Conservation (phyloP, 2,888 invertebrate genomes). For the Linnaemya vulpina region DNA sequence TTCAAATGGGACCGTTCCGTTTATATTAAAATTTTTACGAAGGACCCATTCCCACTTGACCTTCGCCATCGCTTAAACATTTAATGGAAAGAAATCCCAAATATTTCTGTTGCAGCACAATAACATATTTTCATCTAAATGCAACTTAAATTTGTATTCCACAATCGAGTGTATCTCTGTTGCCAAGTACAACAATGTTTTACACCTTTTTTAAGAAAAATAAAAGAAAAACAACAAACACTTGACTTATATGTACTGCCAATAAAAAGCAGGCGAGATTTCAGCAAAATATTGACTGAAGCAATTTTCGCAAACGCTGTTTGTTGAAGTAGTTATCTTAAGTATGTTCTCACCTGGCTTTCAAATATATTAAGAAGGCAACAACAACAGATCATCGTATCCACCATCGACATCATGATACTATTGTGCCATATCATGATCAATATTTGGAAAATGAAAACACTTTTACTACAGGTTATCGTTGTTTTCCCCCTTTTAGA, state of each 20-base stretch:
- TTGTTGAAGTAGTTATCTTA: slow-evolving; percentile 8
- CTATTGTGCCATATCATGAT: slow-evolving; percentile 65
- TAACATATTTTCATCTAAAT: slow-evolving; percentile 18
- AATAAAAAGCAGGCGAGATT: slow-evolving; percentile 7
- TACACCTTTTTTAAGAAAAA: slow-evolving; percentile 3
- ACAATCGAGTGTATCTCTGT: slow-evolving; percentile 33
- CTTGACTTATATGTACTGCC: slow-evolving; percentile 45
- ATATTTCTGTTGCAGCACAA: not conserved
- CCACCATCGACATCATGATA: slow-evolving; percentile 35
- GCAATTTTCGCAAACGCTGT: not conserved
- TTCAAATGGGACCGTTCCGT: no score
- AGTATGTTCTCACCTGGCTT: slow-evolving; percentile 61
- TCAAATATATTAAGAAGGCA: slow-evolving; percentile 8
- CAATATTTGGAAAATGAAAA: slow-evolving; percentile 71
- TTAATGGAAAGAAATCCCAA: not conserved
- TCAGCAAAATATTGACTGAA: not conserved
- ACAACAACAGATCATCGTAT: slow-evolving; percentile 31
- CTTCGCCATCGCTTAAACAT: not conserved
- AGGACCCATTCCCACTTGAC: not conserved
- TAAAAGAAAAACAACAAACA: slow-evolving; percentile 18
- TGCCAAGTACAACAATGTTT: slow-evolving; percentile 17
- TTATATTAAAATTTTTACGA: no score
- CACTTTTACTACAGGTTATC: slow-evolving; percentile 67
- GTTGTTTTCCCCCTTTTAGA: slow-evolving; percentile 39
- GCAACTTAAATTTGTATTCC: slow-evolving; percentile 15